Conservation (phyloP, 2,888 invertebrate species). For the Junonia oenone region DNA sequence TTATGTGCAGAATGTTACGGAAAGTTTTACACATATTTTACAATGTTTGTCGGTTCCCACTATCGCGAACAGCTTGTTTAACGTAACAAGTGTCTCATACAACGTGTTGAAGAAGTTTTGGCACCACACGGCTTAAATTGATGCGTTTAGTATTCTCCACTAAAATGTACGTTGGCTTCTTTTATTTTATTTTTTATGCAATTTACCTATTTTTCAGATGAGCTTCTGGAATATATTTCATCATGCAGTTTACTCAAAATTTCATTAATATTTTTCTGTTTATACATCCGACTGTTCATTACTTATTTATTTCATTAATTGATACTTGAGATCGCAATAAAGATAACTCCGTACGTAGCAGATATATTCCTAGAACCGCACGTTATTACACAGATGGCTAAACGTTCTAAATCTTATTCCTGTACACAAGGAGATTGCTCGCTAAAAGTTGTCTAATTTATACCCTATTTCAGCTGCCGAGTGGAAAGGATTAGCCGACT, state of each 20-base stretch:
- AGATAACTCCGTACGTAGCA: neutral
- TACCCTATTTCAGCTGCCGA: conserved; percentile 53
- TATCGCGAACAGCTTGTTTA: conserved; percentile 24
- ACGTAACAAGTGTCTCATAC: conserved; percentile 20
- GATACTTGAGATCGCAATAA: neutral
- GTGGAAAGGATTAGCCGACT: conserved; percentile 34
- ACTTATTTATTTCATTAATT: too few relatives aligned
- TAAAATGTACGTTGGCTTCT: too few relatives aligned
- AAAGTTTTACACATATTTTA: neutral
- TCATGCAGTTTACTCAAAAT: too few relatives aligned
- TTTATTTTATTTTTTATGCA: too few relatives aligned
- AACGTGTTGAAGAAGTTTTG: conserved; percentile 8
- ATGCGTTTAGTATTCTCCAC: too few relatives aligned
- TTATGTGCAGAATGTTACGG: too few relatives aligned
- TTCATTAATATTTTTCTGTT: too few relatives aligned
- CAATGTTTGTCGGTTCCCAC: neutral
- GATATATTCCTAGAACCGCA: neutral
- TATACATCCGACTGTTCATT: too few relatives aligned
- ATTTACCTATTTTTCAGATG: too few relatives aligned
- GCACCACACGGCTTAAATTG: neutral
- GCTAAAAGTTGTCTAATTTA: conserved; percentile 72
- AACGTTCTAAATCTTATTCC: conserved; percentile 50
- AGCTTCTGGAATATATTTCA: too few relatives aligned
- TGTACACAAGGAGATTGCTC: conserved; percentile 70
- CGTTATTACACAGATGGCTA: conserved; percentile 9